A percentile compares a stretch with the other conserved stretches of the same genome.
Conservation (phyloP, 2,797 vertebrate species). For the Acridotheres tristis region DNA sequence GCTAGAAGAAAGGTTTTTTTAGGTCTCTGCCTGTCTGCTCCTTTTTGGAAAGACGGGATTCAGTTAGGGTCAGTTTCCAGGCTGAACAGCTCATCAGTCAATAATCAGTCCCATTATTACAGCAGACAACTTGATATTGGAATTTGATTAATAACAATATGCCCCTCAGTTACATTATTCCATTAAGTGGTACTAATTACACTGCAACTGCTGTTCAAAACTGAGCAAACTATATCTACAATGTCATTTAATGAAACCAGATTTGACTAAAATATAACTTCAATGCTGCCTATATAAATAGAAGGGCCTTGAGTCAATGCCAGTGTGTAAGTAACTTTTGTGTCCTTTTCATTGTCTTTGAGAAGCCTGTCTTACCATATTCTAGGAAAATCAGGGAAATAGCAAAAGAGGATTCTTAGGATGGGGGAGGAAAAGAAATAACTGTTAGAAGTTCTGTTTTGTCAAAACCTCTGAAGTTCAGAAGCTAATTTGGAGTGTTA, state of each 20-base stretch:
- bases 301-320: not conserved
- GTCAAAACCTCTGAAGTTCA: not conserved
- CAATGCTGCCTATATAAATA: not conserved
- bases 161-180: conserved; percentile 49
- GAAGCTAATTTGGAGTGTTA: not conserved
- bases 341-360: not conserved
- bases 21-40: conserved; percentile 2
- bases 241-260: conserved; percentile 48
- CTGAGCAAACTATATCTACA: conserved; percentile 53
- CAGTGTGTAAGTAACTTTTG: not conserved
- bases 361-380: not conserved
- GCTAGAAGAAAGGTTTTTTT: conserved; percentile 50
- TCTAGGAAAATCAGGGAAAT: not conserved
- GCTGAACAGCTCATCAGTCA: conserved; percentile 55
- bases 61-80: conserved; percentile 59
- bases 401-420: not conserved
- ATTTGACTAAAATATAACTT: conserved; percentile 50
- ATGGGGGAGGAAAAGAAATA: not conserved
- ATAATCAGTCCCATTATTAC: conserved; percentile 60
- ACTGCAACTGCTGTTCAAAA: conserved; percentile 62
- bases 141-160: conserved; percentile 68
- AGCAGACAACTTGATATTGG: conserved; percentile 44
- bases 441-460: not conserved
- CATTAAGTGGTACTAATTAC: conserved; percentile 69
- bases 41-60: conserved; percentile 28